These are phyloP conservation scores for Drosophila kepulauana DNA, from an alignment of 1,140 invertebrate genomes.

Conservation along the genomic window DNA sequence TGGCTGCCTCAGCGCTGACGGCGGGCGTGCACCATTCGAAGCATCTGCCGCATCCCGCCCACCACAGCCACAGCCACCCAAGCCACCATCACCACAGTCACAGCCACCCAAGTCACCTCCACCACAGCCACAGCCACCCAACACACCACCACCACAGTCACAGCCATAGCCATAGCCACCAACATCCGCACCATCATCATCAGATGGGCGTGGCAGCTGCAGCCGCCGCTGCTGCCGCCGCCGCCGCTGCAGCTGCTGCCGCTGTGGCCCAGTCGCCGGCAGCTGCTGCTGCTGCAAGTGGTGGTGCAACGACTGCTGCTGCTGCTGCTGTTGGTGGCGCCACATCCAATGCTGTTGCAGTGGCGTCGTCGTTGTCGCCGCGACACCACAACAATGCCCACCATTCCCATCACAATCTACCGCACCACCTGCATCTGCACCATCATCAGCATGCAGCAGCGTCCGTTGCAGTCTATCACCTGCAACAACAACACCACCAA, in stretches of 20 bases:
- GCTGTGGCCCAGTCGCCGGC: slow-evolving; percentile 18
- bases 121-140: slow-evolving; percentile 23
- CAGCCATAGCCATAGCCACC: not conserved
- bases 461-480: slow-evolving; percentile 63
- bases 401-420: slow-evolving; percentile 71
- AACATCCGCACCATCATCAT: slow-evolving; percentile 41
- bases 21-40: slow-evolving; percentile 79
- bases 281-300: slow-evolving; percentile 22
- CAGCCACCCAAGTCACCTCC: slow-evolving; percentile 15
- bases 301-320: slow-evolving; percentile 12
- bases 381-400: slow-evolving; percentile 42
- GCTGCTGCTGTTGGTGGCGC: slow-evolving; percentile 22
- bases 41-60: slow-evolving; percentile 50
- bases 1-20: slow-evolving; percentile 84
- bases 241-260: slow-evolving; percentile 34
- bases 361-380: slow-evolving; percentile 30
- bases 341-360: slow-evolving; percentile 16
- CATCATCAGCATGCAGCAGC: slow-evolving; percentile 56
- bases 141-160: slow-evolving; percentile 38
- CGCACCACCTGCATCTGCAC: slow-evolving; percentile 66
- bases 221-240: slow-evolving; percentile 29
- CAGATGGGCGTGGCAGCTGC: slow-evolving; percentile 41
- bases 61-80: slow-evolving; percentile 38
- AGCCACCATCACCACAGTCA: slow-evolving; percentile 32
- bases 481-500: slow-evolving; percentile 63